A percentile compares a stretch with the other conserved stretches of the same genome.
Evolutionary conservation across 2,888 invertebrate genomes (phyloP).

Genomic region (Smittia aterrima): DNA sequence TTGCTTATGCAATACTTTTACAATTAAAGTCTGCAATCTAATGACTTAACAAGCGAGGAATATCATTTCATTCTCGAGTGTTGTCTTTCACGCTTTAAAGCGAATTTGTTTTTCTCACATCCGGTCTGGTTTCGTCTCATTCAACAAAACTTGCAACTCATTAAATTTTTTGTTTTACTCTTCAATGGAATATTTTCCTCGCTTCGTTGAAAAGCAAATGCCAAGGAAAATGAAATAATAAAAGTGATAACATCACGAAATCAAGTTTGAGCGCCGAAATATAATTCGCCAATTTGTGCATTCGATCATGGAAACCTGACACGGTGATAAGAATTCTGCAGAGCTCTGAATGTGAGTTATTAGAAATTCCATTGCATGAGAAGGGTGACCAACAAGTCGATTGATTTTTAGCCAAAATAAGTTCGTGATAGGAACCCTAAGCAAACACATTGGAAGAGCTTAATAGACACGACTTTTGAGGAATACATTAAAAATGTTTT

Average conservation of each 20-base stretch:
- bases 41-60: conserved; percentile 15
- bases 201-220: background rate
- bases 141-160: background rate
- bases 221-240: too few species aligned
- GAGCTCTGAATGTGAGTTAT: too few species aligned
- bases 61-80: conserved; percentile 10
- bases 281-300: background rate
- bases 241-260: background rate
- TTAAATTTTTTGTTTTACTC: background rate
- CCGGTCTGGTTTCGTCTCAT: background rate
- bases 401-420: too few species aligned
- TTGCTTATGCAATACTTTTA: background rate
- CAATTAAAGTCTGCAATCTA: background rate
- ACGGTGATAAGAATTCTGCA: background rate
- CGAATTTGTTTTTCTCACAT: background rate
- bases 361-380: background rate
- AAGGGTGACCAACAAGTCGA: background rate
- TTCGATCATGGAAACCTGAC: too few species aligned
- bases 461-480: too few species aligned
- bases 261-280: background rate
- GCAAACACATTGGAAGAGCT: too few species aligned
- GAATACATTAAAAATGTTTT: too few species aligned
- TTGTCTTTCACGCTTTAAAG: background rate
- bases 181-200: background rate
- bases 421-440: too few species aligned